phyloP scores from a whole-genome alignment of 2,888 invertebrate genomes.

The Pterostichus niger region DNA sequence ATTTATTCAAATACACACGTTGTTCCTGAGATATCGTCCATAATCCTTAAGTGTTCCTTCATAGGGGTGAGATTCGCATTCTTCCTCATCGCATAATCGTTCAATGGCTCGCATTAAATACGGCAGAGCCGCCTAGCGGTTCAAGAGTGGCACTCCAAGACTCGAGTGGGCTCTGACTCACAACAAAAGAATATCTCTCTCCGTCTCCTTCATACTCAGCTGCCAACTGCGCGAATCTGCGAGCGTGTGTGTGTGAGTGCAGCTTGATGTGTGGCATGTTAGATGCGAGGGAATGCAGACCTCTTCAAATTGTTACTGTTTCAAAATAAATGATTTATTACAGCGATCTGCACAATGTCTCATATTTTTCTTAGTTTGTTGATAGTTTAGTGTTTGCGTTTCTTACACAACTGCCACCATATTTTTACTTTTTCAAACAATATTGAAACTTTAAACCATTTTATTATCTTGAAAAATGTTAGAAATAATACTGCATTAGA shows the following conservation, averaged over 20 bases:
- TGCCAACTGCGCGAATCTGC: constrained; percentile 26
- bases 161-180: constrained; percentile 65
- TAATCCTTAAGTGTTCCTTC: constrained; percentile 1
- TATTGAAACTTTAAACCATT: too few relatives aligned
- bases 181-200: constrained; percentile 63
- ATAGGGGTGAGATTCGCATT: constrained; percentile 47
- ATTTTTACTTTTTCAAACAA: too few relatives aligned
- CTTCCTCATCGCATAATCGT: constrained; percentile 56
- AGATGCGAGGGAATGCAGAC: constrained; percentile 28
- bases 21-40: constrained; percentile 21
- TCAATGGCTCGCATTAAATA: constrained; percentile 67
- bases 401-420: too few relatives aligned
- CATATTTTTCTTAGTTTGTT: constrained; percentile 8
- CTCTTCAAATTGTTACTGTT: constrained; percentile 44
- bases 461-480: too few relatives aligned
- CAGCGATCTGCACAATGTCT: constrained; percentile 35
- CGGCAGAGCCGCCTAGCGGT: constrained; percentile 65
- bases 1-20: constrained; percentile 71
- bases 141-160: constrained; percentile 62
- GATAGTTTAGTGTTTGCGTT: not conserved
- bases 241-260: not conserved
- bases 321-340: constrained; percentile 46
- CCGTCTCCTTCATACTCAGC: constrained; percentile 49
- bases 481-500: too few relatives aligned
- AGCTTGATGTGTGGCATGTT: constrained; percentile 33